These are phyloP conservation scores for Eudasyphora cyanicolor DNA, from an alignment of 2,888 invertebrate species.

Conservation along the genomic window DNA sequence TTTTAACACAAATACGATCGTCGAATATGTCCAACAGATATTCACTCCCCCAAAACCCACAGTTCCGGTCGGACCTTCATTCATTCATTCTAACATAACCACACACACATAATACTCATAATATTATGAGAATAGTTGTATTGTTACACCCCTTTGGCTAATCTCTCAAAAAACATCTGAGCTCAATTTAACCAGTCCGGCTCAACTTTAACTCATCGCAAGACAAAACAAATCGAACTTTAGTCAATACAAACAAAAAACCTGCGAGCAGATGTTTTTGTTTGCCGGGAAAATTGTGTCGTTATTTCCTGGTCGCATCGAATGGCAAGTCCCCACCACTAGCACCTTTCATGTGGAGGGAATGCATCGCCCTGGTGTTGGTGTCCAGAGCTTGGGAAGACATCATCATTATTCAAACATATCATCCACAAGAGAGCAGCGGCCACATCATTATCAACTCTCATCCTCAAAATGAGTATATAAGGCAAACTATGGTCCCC, in stretches of 20 bases:
- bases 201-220: conserved; percentile 33
- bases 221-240: conserved; percentile 54
- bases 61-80: conserved; percentile 25
- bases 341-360: background rate
- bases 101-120: background rate
- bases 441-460: conserved; percentile 33
- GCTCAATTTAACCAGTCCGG: conserved; percentile 64
- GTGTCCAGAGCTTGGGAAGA: conserved; percentile 42
- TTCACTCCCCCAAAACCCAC: background rate
- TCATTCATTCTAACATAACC: background rate
- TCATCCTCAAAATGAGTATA: conserved; percentile 44
- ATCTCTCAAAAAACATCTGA: conserved; percentile 67
- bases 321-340: background rate
- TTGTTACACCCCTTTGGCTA: conserved; percentile 65
- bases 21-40: background rate
- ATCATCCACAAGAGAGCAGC: conserved; percentile 45
- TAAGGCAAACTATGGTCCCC: conserved; percentile 56
- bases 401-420: conserved; percentile 61
- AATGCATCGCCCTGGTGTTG: conserved; percentile 28
- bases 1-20: background rate
- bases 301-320: conserved; percentile 68
- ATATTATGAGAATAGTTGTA: too few relatives aligned
- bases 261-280: conserved; percentile 68
- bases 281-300: conserved; percentile 60
- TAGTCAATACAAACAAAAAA: conserved; percentile 53